Evolutionary conservation across 2,888 invertebrate species (phyloP), one percentile per base, ranked within the genome.

Genomic region (Erebia palarica): DNA sequence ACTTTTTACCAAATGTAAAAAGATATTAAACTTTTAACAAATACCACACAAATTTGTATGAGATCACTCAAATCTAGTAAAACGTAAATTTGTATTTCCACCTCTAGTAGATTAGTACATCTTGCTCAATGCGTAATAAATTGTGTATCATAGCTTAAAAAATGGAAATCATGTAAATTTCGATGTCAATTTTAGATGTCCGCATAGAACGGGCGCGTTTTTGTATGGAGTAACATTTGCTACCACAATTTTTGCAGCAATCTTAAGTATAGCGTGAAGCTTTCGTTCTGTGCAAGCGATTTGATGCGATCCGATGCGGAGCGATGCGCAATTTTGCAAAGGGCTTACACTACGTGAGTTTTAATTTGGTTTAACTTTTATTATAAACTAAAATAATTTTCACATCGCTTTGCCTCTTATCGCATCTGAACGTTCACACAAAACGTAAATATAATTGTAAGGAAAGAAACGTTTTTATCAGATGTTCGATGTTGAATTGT

Each of bases 181-280:
- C 87, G 90, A 92, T 92, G 92, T 92, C 92, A 92, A 92, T 92
- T 92, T 87, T 92, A 91, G 90, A 78, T 75, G 84, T 83, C 80
- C 86, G 85, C 82, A 80, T 86, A 88, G 88, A 75, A 80, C 84
- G 89, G 80, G 82, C 79, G 76, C 77, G 77, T 80, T 87, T 87
- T 90, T 90, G 86, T 91, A 90, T 86, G 84, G 80, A 75, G 53
- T 71, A 77, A 77, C 74, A 79, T 90, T 91, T 91, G 92, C 91
- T 92, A 89, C 86, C 85, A 90, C 86, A 86, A 84, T 86, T 89
- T 91, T 91, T 90, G 90, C 91, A 88, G 88, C 65, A 69, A 69
- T 61, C 47, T 69, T 65, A 49, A 63, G 18, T 63, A 27, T 67
- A 67, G 67, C 59, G 67, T 67, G 59, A 59, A 49, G 59, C 60